Evolutionary conservation across 2,113 vertebrate species (phyloP), one percentile per base, ranked within the genome.

Genomic region (Xiphophorus couchianus): DNA sequence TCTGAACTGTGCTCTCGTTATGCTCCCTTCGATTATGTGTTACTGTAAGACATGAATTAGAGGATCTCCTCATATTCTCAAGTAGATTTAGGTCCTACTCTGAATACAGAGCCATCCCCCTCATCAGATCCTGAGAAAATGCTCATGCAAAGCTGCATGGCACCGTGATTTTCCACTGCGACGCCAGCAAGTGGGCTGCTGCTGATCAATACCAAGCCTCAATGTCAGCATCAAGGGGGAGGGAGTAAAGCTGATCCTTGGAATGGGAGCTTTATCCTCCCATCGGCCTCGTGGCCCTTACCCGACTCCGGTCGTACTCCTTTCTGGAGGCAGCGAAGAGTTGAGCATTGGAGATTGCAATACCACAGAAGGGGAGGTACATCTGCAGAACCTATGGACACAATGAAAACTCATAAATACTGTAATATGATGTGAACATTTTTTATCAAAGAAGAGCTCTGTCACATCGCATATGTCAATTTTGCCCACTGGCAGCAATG

Each of bases 341-440:
- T 81, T 98, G 98, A 84, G 98, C 98, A 29, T 99, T 99, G 79
- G 97, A 97, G 91, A 99, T 99, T 25, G 97, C 97, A 44, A 99
- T 99, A 35, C 98, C 98, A 88, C 98, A 99, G 90, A 99, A 99
- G 0, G 98, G 98, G 79, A 99, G 96, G 85, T 99, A 99, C 97
- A 99, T 99, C 94, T 98, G 96, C 95, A 99, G 96, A 73, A 99
- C 98, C 98, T 99, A 92, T 72, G 66, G 78, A 88, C 35, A 82
- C 82, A 80, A 87, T 33, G 85, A 37, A 88, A 86, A 88, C 28
- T 31, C 37, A n/a, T 22, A 37, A 37, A 71, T 27, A 70, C 51
- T 10, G 33, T 71, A 17, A 78, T 22, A 67, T 61, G 10, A 44
- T 67, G 31, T 62, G 29, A 28, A 44, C 19, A 37, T 0, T 7